A percentile compares a stretch with the other conserved stretches of the same genome.
Conservation (phyloP, 2,888 invertebrate genomes). For the Spisula solida region DNA sequence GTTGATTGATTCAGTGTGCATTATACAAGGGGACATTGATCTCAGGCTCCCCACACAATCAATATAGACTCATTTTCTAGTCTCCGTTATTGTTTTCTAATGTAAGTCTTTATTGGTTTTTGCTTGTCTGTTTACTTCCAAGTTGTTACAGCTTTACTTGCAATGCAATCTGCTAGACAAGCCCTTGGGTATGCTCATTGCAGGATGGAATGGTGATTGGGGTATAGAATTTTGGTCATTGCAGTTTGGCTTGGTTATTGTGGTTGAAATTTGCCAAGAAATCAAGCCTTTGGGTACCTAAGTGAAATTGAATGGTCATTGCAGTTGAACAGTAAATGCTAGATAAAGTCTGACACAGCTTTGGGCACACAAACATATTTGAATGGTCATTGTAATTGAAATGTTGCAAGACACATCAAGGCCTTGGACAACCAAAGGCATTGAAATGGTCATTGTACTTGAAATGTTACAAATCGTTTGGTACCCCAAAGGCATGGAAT, state of each 20-base stretch:
- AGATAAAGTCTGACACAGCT: no score
- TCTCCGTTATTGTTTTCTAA: conserved; percentile 20
- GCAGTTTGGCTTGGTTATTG: not conserved
- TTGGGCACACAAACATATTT: no score
- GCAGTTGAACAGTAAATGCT: no score
- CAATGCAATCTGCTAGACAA: not conserved
- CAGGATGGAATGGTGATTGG: not conserved
- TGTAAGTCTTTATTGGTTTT: conserved; percentile 14
- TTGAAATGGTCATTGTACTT: not conserved
- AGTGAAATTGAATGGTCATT: not conserved
- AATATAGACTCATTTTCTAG: conserved; percentile 1
- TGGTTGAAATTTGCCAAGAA: not conserved
- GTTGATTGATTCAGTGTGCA: not conserved
- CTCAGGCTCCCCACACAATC: not conserved
- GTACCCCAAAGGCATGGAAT: no score
- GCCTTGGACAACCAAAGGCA: no score
- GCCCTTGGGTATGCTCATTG: not conserved
- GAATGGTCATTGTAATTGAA: no score
- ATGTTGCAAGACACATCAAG: no score
- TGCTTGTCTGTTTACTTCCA: not conserved
- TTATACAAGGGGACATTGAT: not conserved
- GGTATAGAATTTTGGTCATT: not conserved
- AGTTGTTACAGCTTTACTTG: not conserved
- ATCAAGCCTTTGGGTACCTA: not conserved
- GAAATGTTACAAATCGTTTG: not conserved